Base-by-base conservation (phyloP, 2,888 invertebrate species). In the Serrognathus titanus region DNA sequence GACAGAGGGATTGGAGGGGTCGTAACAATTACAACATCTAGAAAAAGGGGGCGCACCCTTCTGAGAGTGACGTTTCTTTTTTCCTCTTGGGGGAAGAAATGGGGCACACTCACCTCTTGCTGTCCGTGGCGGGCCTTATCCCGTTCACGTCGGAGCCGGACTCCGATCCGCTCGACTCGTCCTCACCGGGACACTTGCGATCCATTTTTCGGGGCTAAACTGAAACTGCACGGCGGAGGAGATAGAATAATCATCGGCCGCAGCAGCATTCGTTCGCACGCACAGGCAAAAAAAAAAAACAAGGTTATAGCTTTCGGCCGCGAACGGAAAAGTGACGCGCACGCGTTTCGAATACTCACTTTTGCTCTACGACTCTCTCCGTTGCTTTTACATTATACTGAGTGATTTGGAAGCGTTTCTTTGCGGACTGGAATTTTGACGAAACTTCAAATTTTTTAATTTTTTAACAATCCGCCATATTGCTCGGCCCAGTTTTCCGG, bases 341-440 rank as follows among this genome's bases (percentile, higher is more conserved):
- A 6, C 24, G 24, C 24, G 24, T 5, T 6, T 31, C 4, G 3
- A 6, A 40, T 54, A 58, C 58, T 58, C 46, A 58, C 58, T 54
- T 55, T 58, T 58, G 24, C 24, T 31, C 24, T 31, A 6, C 24
- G 24, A 6, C 4, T 31, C 4, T 31, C 24, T 31, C 24, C 24
- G 24, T 31, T 31, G 24, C 24, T 55, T 55, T 54, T 48, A 55
- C 58, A 58, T 58, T 51, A 54, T 58, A 55, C 48, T 38, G 46
- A 50, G 41, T 46, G 48, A 45, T 54, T 48, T 52, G 54, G 43
- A 38, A 41, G 40, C 24, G 40, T 47, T 48, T 38, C 43, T 48
- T 35, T 51, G 54, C 48, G 51, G 58, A 63, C 59, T 57, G 53
- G 55, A 63, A 63, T 64, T 64, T 64, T 63, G 64, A 64, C 64